Evolutionary conservation across 2,113 vertebrate species (phyloP), one percentile per base, ranked within the genome.

Genomic region (Scomber japonicus): DNA sequence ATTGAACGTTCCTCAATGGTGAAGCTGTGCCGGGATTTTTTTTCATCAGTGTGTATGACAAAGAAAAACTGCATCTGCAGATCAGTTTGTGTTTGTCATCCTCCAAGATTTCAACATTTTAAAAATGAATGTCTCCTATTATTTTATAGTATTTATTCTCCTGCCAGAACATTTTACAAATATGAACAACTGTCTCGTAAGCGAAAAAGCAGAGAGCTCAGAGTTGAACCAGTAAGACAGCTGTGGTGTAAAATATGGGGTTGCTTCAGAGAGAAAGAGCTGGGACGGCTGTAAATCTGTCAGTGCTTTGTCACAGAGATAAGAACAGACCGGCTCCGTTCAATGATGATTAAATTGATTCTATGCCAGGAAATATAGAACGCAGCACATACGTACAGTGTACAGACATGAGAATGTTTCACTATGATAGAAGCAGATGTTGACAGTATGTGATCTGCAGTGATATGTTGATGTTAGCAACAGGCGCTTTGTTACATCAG

Each of bases 351-450:
- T 66, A 8, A 63, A 44, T 49, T 44, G 3, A 31, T 35, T 40
- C 6, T 73, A 0, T 79, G 14, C 21, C 31, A 21, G 56, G 2
- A 56, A 77, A 57, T 27, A 27, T 27, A 27, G 1, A 27, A 27
- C 60, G 11, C 35, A 68, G 3, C 11, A 6, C n/a, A 49, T 66
- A 31, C 44, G 15, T 46, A 71, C 31, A 46, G 19, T 19, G 9
- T 46, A 5, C 3, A 71, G 15, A 21, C 3, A 35, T 57, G 50
- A 50, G 5, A 21, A 53, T 44, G 30, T 56, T 72, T 71, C 31
- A 53, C n/a, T 51, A 0, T 68, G 63, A 61, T n/a, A 35, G 61
- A 77, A 74, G 16, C 78, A 78, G 74, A 78, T 70, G 64, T 85
- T 45, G 62, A 17, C 55, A 27, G 19, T 4, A 48, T 83, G 57